A percentile compares a stretch with the other conserved stretches of the same genome.
These are phyloP conservation scores for Hyperoplus lanceolatus DNA, from an alignment of 2,797 vertebrate genomes.

Conservation along the genomic window DNA sequence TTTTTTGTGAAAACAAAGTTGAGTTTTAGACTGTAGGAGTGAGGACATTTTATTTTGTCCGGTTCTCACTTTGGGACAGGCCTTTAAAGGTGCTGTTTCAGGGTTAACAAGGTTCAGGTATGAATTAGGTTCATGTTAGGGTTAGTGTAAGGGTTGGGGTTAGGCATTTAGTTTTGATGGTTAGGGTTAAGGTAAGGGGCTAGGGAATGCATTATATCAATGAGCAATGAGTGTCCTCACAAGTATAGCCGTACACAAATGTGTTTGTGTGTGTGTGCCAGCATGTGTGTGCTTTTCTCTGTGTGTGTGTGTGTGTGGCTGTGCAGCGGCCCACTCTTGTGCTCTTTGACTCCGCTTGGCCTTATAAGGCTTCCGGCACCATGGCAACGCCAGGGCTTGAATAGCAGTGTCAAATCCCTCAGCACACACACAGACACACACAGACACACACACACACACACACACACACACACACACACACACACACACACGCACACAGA, in stretches of 20 bases:
- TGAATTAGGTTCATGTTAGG: too few species aligned
- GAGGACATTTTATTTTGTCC: too few species aligned
- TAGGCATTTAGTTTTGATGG: too few species aligned
- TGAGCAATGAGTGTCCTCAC: too few species aligned
- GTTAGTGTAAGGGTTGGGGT: too few species aligned
- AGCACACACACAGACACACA: constrained; percentile 87
- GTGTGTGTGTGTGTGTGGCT: constrained; percentile 62
- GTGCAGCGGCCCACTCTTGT: constrained; percentile 81
- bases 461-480: constrained; percentile 85
- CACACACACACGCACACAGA: constrained; percentile 81
- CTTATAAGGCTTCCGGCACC: constrained; percentile 92
- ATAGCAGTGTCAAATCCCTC: constrained; percentile 93
- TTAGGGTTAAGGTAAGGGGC: too few species aligned
- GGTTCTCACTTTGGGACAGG: too few species aligned
- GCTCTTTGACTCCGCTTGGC: constrained; percentile 91
- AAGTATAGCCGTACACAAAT: not conserved
- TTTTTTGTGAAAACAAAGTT: too few species aligned
- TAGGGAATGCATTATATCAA: too few species aligned
- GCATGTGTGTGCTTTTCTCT: constrained; percentile 55
- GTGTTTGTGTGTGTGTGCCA: constrained; percentile 51
- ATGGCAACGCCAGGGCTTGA: constrained; percentile 92
- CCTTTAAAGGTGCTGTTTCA: too few species aligned
- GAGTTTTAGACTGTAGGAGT: too few species aligned
- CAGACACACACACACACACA: constrained; percentile 86
- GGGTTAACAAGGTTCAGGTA: too few species aligned